These are phyloP conservation scores for Catocala fraxini DNA, from an alignment of 2,888 invertebrate genomes.

Conservation along the genomic window DNA sequence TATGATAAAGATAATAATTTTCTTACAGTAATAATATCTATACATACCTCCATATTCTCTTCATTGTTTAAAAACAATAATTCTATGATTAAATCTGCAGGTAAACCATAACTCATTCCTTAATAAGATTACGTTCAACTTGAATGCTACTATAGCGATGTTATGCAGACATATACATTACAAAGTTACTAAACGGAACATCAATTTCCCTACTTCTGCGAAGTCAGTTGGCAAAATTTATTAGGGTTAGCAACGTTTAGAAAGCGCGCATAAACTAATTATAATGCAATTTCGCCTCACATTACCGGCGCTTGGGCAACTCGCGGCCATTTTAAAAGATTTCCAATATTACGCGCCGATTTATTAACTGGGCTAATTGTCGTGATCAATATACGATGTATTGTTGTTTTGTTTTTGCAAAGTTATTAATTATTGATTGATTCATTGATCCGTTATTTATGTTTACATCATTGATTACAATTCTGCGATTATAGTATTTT, in stretches of 20 bases:
- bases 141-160: not conserved
- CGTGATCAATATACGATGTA: conserved; percentile 30
- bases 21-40: no score
- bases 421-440: no score
- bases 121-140: no score
- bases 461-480: no score
- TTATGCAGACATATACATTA: conserved; percentile 2
- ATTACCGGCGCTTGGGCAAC: conserved; percentile 60
- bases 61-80: no score
- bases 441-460: no score
- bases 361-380: conserved; percentile 48
- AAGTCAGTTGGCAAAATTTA: conserved; percentile 42
- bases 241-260: conserved; percentile 61
- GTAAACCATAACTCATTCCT: no score
- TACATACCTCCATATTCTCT: no score
- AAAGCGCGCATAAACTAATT: conserved; percentile 71
- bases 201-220: conserved; percentile 34
- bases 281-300: conserved; percentile 62
- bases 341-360: conserved; percentile 47
- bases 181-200: conserved; percentile 26
- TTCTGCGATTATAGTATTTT: no score
- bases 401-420: not conserved
- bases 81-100: no score
- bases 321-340: conserved; percentile 46
- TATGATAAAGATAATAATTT: no score